phyloP scores from a whole-genome alignment of 2,113 vertebrate species.

The Amblyopsis rosae region DNA sequence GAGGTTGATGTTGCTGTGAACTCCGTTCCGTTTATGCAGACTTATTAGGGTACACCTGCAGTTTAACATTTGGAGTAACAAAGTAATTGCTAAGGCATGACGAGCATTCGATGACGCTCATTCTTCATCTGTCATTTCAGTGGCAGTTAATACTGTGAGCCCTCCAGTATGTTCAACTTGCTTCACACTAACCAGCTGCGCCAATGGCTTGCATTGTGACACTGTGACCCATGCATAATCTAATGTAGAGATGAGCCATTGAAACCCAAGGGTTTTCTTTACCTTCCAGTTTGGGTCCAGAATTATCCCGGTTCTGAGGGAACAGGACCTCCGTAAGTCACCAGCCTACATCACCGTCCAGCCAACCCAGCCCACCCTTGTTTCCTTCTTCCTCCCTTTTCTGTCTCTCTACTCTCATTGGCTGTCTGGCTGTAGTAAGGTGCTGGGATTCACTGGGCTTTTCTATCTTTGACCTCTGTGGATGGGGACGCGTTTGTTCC shows the following conservation, averaged over 20 bases:
- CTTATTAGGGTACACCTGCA: neutral
- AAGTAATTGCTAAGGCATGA: conserved; percentile 45
- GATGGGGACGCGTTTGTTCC: conserved; percentile 47
- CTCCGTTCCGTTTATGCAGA: neutral
- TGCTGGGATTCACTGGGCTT: conserved; percentile 62
- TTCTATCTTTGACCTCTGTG: conserved; percentile 57
- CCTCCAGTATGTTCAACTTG: conserved; percentile 45
- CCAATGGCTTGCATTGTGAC: conserved; percentile 41
- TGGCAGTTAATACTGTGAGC: conserved; percentile 27
- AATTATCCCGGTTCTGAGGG: conserved; percentile 96
- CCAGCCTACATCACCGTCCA: conserved; percentile 65
- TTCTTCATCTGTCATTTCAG: conserved; percentile 44
- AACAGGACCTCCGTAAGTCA: conserved; percentile 91
- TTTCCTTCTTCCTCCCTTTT: conserved; percentile 33
- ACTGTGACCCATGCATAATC: conserved; percentile 69
- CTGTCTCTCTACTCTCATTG: conserved; percentile 65
- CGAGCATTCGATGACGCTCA: conserved; percentile 48
- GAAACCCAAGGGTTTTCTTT: conserved; percentile 87
- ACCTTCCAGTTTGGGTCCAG: conserved; percentile 94
- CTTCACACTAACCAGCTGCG: conserved; percentile 70
- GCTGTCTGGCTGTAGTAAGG: conserved; percentile 68
- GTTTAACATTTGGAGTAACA: neutral
- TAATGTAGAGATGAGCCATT: conserved; percentile 64
- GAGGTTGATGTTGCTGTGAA: neutral
- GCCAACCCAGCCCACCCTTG: conserved; percentile 57